Evolutionary conservation across 1,140 invertebrate genomes (phyloP), one percentile per base, ranked within the genome.

Genomic region (Drosophila nigromelanica): DNA sequence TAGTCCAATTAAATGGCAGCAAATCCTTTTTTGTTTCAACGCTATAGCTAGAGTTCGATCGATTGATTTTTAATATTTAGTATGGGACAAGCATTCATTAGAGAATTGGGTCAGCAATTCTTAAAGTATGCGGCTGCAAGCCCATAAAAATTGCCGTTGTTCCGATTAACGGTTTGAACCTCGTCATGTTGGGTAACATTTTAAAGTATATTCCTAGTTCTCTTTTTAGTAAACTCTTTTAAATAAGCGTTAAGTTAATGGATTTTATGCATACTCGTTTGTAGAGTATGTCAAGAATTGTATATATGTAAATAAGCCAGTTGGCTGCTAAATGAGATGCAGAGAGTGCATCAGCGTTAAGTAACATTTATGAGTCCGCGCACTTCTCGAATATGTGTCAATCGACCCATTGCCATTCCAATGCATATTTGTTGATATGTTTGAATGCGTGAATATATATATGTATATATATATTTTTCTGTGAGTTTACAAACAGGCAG

Each of bases 311-410:
- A n/a, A 54, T 15, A 61, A 43, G 33, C 14, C 12, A 48, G 45
- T 27, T 40, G 54, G 39, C 30, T 59, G 55, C 47, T 68, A 60
- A 73, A 55, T 60, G 48, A 68, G 50, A 39, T 73, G 63, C 70
- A 55, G 63, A 73, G 70, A 73, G 70, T 73, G 64, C 70, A 69
- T 55, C 71, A 21, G 66, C 56, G 37, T 73, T 62, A 70, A 61
- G 71, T 55, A 73, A 62, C 71, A 47, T 69, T 69, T 69, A 69
- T 69, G 71, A 69, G 59, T 47, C 48, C 35, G 66, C 51, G 71
- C 71, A 62, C 71, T 73, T 62, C 58, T 61, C 51, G 54, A 73
- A 73, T 62, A 61, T 73, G 51, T 73, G 71, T 73, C 71, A 73
- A 73, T 73, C 50, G 64, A 42, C 12, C 43, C 56, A 73, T 73